Evolutionary conservation across 1,140 invertebrate species (phyloP).

Genomic region (Camponotus pennsylvanicus): DNA sequence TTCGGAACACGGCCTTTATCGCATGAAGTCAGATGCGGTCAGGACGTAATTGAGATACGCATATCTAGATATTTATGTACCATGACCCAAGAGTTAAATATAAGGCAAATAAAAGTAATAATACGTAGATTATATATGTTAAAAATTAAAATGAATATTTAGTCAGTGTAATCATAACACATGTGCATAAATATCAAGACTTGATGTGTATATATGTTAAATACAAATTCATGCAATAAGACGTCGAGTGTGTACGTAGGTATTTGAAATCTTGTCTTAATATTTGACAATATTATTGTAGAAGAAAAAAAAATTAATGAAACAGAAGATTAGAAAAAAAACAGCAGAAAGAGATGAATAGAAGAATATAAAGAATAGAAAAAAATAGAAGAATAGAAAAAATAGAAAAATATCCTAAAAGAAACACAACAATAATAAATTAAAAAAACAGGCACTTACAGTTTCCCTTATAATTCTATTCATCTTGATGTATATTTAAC

Average conservation of each 20-base stretch:
- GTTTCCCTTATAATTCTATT: not conserved
- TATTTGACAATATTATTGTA: not conserved
- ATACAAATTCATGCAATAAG: not conserved
- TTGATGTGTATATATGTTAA: too few relatives aligned
- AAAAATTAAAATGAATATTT: too few relatives aligned
- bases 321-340: not conserved
- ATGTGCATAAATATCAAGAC: too few relatives aligned
- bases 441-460: not conserved
- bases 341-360: not conserved
- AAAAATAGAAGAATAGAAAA: not conserved
- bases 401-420: not conserved
- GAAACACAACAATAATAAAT: not conserved
- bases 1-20: too few relatives aligned
- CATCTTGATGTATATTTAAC: conserved; percentile 1
- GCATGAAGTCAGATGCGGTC: not conserved
- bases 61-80: too few relatives aligned
- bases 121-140: too few relatives aligned
- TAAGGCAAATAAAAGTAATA: too few relatives aligned
- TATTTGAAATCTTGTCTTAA: not conserved
- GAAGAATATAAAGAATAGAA: not conserved
- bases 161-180: too few relatives aligned
- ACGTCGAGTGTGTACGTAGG: not conserved
- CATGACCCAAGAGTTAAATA: too few relatives aligned
- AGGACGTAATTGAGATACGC: too few relatives aligned
- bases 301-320: not conserved